Evolutionary conservation across 2,797 vertebrate species (phyloP).

Genomic region (Tauraco hartlaubi): DNA sequence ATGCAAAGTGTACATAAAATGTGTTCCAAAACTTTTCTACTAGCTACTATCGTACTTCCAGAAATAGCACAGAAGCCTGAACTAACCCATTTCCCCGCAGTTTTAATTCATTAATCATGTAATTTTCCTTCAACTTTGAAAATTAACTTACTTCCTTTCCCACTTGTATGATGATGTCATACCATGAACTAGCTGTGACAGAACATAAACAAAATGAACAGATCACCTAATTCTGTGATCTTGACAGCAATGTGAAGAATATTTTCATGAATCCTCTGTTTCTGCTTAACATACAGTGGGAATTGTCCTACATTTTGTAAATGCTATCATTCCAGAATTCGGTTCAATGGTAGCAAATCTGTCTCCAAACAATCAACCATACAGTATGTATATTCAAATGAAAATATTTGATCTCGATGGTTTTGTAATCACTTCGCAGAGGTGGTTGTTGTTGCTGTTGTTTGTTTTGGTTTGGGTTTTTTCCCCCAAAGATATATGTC

Average conservation of each 20-base stretch:
- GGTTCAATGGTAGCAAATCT: not conserved
- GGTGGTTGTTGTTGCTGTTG: rapidly evolving
- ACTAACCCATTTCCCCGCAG: not conserved
- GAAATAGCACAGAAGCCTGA: not conserved
- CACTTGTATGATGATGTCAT: conserved; percentile 2
- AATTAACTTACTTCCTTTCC: not conserved
- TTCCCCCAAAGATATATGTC: not conserved
- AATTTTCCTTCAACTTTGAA: not conserved
- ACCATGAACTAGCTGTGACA: not conserved
- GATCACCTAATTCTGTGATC: not conserved
- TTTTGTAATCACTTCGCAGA: not conserved
- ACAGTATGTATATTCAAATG: not conserved
- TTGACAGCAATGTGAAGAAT: not conserved
- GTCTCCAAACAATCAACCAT: not conserved
- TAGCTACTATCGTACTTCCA: not conserved
- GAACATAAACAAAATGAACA: not conserved
- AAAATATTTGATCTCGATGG: not conserved
- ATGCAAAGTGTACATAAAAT: not conserved
- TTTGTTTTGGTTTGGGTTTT: not conserved
- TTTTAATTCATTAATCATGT: not conserved
- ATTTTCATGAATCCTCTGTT: not conserved
- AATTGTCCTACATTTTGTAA: not conserved
- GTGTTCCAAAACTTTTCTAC: not conserved
- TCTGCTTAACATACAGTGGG: not conserved
- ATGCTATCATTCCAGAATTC: not conserved